Percentiles rank a stretch among this genome's conserved stretches.
Conservation (phyloP, 2,797 vertebrate genomes). For the Microtus agrestis region DNA sequence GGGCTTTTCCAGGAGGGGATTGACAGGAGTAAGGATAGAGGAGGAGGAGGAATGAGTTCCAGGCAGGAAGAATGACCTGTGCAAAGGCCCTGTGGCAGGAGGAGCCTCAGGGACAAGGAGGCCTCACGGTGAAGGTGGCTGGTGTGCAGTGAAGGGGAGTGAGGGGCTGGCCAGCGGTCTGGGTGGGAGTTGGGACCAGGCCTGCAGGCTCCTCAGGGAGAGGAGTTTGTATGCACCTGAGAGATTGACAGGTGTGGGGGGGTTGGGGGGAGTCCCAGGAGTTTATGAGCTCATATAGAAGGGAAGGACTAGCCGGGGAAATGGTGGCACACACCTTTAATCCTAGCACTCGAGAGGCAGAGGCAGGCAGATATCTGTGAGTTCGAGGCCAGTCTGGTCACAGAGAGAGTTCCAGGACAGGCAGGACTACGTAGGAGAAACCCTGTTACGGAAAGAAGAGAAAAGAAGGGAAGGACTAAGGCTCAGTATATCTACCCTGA, state of each 20-base stretch:
- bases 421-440: neutral
- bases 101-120: neutral
- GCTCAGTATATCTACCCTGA: too few relatives aligned
- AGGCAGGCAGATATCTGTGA: neutral
- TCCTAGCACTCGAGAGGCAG: neutral
- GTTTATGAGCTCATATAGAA: neutral
- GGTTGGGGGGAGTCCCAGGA: neutral
- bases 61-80: neutral
- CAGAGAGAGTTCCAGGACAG: neutral
- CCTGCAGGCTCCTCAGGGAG: neutral
- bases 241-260: too few relatives aligned
- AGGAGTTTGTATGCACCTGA: neutral
- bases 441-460: neutral
- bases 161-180: neutral
- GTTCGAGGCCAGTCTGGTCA: neutral
- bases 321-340: neutral
- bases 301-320: neutral
- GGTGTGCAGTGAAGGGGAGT: neutral
- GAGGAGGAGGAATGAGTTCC: neutral
- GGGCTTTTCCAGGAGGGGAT: neutral
- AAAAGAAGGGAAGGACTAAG: neutral
- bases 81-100: neutral
- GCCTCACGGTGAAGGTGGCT: neutral
- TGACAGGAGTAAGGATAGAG: neutral
- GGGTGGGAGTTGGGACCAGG: neutral